Conservation (phyloP, 2,888 invertebrate genomes). For the Seira musarum region DNA sequence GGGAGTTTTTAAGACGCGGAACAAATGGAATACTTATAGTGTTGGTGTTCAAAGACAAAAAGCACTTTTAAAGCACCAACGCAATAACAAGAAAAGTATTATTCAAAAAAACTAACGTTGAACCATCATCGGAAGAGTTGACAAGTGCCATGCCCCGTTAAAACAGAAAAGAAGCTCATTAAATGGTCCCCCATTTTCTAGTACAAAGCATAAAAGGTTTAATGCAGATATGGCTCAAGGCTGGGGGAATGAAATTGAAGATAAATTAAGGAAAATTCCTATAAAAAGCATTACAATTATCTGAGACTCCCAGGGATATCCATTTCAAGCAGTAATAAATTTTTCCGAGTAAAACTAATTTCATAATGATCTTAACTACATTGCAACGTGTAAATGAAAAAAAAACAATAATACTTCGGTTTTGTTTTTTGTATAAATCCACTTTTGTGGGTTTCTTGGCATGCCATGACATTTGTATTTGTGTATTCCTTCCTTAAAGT, state of each 20-base stretch:
- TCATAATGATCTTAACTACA: background rate
- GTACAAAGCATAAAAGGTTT: background rate
- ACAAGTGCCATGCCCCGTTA: no score
- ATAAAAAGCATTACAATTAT: background rate
- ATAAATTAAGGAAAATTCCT: background rate
- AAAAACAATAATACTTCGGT: background rate
- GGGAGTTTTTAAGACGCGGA: background rate
- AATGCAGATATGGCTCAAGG: background rate
- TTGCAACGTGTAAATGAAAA: background rate
- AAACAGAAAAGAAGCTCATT: background rate
- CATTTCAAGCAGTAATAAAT: no score
- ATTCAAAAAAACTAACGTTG: background rate
- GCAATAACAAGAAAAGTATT: background rate
- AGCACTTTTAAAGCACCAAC: background rate
- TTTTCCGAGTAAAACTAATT: no score
- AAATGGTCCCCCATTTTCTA: background rate
- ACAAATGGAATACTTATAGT: no score
- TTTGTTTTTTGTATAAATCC: background rate
- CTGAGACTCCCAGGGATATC: background rate
- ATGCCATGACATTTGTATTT: background rate
- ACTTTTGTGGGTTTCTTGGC: background rate
- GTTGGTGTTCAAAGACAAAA: no score
- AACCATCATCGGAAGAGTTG: no score
- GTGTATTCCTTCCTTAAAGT: background rate
- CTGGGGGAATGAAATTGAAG: background rate